Evolutionary conservation across 1,140 invertebrate species (phyloP).

Genomic region (Bombus impatiens): DNA sequence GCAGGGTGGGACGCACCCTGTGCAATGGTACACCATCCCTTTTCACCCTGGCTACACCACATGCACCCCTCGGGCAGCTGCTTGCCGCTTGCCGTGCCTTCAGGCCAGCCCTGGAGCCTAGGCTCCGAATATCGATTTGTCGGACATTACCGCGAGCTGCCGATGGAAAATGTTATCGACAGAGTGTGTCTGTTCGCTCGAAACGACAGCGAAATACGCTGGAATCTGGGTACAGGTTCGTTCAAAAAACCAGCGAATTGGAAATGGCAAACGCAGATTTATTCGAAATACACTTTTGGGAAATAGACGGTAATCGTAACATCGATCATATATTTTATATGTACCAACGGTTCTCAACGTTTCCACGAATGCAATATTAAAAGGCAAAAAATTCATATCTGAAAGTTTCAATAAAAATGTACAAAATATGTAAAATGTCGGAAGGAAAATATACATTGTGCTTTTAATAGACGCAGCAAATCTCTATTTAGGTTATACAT

Average conservation of each 20-base stretch:
- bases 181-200: slow-evolving; percentile 37
- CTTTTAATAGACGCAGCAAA: no score
- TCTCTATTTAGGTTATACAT: no score
- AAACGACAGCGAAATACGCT: slow-evolving; percentile 45
- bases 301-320: no score
- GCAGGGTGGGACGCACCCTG: slow-evolving; percentile 7
- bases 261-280: neutral
- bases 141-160: slow-evolving; percentile 62
- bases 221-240: slow-evolving; percentile 33
- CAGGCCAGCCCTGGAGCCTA: slow-evolving; percentile 41
- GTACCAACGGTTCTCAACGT: no score
- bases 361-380: no score
- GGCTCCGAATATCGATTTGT: slow-evolving; percentile 63
- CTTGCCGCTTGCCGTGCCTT: slow-evolving; percentile 51
- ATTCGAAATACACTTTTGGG: neutral
- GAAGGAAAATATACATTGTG: no score
- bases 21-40: no score
- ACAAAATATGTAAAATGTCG: no score
- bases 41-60: slow-evolving; percentile 35
- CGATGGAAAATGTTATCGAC: slow-evolving; percentile 66
- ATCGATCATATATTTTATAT: no score
- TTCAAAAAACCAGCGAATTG: neutral
- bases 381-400: no score
- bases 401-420: no score
- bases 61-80: slow-evolving; percentile 50